Base-by-base conservation (phyloP, 92 coral and sea anemone species). In the Zoanthus sansibaricus region DNA sequence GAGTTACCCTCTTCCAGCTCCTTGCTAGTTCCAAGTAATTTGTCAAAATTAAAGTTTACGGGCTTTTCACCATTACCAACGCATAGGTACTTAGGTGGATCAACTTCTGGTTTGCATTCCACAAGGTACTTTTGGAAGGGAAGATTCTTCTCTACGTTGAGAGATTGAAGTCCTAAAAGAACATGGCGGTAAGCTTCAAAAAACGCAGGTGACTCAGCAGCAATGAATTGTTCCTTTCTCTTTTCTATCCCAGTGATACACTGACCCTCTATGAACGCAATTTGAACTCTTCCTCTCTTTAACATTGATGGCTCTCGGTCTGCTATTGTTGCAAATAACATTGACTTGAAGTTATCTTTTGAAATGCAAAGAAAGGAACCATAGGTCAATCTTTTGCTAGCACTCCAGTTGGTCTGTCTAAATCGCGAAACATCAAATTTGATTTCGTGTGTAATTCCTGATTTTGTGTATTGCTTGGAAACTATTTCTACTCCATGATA, bases 31-130 rank as follows among this genome's bases (percentile, higher is more conserved):
- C 75, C 75, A 3, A 95, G 89, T 16, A 88, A 94, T 72, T 62
- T 59, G 21, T 79, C 88, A 11, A 94, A 84, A 55, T 88, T 78
- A 37, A 89, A 94, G 61, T 83, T 55, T 6, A 82, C 91, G 8
- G 85, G 87, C 2, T 83, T 45, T 44, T 75, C 32, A 70, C 9
- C 18, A 42, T 73, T 80, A n/a, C 10, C 45, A 4, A 9, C 8
- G 9, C 82, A 37, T 11, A 84, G 66, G 13, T 84, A 84, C 69
- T 9, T 16, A 6, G 88, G 88, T 7, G 78, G 70, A n/a, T 74
- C 82, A n/a, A 84, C 88, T 5, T 84, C 82, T 9, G 82, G 66
- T 16, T 67, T 84, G 47, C 88, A 84, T 13, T 84, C 79, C 54
- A 84, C 88, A 45, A 84, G 88, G 44, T 84, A 84, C 72, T 84